phyloP scores from a whole-genome alignment of 2,113 vertebrate species.

The Pterophyllum scalare region DNA sequence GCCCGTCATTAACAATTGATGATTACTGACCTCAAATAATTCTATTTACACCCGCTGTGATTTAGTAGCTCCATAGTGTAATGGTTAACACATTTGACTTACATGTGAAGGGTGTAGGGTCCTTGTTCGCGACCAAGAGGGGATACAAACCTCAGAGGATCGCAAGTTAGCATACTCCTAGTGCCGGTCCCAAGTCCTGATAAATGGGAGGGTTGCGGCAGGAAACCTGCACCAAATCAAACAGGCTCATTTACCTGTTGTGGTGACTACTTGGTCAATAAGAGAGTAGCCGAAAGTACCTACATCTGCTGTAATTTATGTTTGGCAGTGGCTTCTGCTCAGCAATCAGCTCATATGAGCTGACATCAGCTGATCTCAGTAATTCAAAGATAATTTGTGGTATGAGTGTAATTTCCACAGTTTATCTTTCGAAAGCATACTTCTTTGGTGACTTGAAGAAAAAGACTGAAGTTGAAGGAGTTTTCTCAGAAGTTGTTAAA shows the following conservation, averaged over 20 bases:
- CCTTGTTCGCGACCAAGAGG: too few species aligned
- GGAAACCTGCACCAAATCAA: not conserved
- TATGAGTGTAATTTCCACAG: not conserved
- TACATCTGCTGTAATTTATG: not conserved
- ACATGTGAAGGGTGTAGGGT: not conserved
- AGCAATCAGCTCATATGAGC: not conserved
- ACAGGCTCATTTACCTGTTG: not conserved
- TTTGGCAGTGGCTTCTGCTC: not conserved
- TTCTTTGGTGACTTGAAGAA: not conserved
- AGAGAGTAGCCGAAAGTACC: not conserved
- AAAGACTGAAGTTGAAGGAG: not conserved
- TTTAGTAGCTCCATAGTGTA: not conserved
- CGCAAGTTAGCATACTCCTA: not conserved
- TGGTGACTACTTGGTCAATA: not conserved
- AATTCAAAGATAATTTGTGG: not conserved
- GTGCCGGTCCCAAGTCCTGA: not conserved
- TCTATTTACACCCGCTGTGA: not conserved
- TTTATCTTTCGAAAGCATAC: slow-evolving; percentile 6
- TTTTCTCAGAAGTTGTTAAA: not conserved
- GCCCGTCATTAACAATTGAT: not conserved
- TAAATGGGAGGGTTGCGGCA: not conserved
- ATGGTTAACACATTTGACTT: not conserved
- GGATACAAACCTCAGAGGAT: too few species aligned
- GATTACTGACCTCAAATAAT: not conserved
- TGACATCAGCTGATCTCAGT: not conserved